Evolutionary conservation across 23 tunicate species (phyloP).

Genomic region (Trididemnum nubilum): DNA sequence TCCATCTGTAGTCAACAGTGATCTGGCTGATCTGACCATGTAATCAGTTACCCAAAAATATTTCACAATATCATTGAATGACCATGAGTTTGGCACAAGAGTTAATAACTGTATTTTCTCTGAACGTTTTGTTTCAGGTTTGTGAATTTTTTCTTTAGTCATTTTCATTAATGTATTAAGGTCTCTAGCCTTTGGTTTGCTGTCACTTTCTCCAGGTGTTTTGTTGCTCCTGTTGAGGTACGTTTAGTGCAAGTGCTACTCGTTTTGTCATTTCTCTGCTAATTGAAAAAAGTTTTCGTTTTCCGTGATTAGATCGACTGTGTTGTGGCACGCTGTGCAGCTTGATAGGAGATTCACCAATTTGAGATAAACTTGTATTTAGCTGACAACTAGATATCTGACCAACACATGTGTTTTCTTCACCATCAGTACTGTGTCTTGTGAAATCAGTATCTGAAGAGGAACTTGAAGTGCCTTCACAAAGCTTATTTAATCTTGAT

Average conservation of each 20-base stretch:
- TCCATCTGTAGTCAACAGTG: background rate
- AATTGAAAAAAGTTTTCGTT: conserved; percentile 8
- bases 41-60: conserved; percentile 1
- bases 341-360: conserved; percentile 8
- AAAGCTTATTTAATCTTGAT: conserved; percentile 13
- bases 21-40: conserved; percentile 19
- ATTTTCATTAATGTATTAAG: too few species aligned
- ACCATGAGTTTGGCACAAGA: conserved; percentile 4
- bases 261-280: conserved; percentile 5
- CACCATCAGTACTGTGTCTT: conserved; percentile 12
- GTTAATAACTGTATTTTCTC: conserved; percentile 12
- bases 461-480: conserved; percentile 17
- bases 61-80: background rate
- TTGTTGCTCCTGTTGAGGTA: background rate
- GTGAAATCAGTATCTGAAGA: background rate
- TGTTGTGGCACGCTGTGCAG: conserved; percentile 10
- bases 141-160: too few species aligned
- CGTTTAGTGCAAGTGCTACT: conserved; percentile 15
- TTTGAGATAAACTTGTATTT: conserved; percentile 13
- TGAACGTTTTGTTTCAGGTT: too few species aligned
- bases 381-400: background rate
- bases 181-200: conserved; percentile 19
- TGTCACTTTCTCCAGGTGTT: background rate
- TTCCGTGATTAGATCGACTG: conserved; percentile 9
- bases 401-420: background rate